Base-by-base conservation (phyloP, 1,140 invertebrate species). In the Aphelenchoides fujianensis region DNA sequence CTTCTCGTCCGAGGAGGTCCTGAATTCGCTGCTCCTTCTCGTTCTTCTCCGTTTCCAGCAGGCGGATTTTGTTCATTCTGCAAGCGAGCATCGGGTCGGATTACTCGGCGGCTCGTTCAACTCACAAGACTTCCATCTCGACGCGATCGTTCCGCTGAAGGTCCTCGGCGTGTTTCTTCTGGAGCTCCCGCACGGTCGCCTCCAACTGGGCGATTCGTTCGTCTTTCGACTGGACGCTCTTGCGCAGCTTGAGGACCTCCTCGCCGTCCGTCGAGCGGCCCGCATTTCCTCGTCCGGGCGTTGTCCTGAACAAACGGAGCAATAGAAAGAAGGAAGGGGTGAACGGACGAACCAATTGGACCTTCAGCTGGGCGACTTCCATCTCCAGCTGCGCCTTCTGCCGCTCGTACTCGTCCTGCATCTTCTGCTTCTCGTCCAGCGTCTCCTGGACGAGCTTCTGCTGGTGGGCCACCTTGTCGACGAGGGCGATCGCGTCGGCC, bases 341-440 rank as follows among this genome's bases (percentile, higher is more conserved):
- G n/a, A n/a, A n/a, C n/a, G n/a, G n/a, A n/a, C n/a, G n/a, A 48
- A 55, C 59, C 37, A 78, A 23, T 74, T 76, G 75, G 34, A 76
- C 34, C 12, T 48, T 63, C 32, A 76, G 48, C 32, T 76, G 75
- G 5, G 75, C 61, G 9, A 76, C n/a, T 69, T 76, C 75, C 75
- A 78, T 76, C 41, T 76, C 75, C 30, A 76, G 34, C 61, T 78
- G 75, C 1, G 75, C 71, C 69, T 73, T 59, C 64, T 74, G 74
- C 23, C 71, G 71, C 30, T 70, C 66, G 52, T 76, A 37, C n/a
- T 77, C 77, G 34, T 74, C 75, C 35, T 78, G 57, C 28, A 52
- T 48, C 28, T 61, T 63, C 54, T 76, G 75, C 31, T 76, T 76
- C 28, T 76, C 75, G 19, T 75, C 74, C 5, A 78, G 27, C 31